These are phyloP conservation scores for Latrodectus elegans DNA, from an alignment of 2,888 invertebrate genomes.

Conservation along the genomic window DNA sequence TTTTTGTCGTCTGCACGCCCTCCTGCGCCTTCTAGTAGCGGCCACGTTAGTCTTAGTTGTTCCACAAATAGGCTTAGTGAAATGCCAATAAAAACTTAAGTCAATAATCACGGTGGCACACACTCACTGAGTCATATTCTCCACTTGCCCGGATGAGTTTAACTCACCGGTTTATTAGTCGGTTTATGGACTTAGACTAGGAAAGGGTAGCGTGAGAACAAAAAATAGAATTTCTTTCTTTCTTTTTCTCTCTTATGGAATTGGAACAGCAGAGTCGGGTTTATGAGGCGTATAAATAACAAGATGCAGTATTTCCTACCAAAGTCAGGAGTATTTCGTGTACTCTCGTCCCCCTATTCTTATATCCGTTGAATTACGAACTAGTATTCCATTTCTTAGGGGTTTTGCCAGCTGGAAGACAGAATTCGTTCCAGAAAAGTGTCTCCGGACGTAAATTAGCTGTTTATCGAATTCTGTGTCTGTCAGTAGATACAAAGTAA, in stretches of 20 bases:
- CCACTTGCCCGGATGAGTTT: conserved; percentile 53
- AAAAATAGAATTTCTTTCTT: conserved; percentile 6
- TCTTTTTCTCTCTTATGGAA: conserved; percentile 10
- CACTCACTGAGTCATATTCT: conserved; percentile 33
- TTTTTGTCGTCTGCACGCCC: not conserved
- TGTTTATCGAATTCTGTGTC: conserved; percentile 33
- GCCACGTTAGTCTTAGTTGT: conserved; percentile 8
- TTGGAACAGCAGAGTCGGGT: conserved; percentile 22
- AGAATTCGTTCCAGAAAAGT: not conserved
- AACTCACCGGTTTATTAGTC: conserved; percentile 52
- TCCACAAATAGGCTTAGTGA: conserved; percentile 54
- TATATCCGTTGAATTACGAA: conserved; percentile 56
- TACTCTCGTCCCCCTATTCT: conserved; percentile 7
- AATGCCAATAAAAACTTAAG: conserved; percentile 61
- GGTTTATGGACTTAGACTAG: conserved; percentile 44
- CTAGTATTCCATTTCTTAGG: conserved; percentile 41
- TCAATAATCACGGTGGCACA: conserved; percentile 52
- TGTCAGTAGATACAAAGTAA: conserved; percentile 9
- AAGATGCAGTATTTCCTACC: conserved; percentile 45
- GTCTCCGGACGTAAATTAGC: conserved; percentile 29
- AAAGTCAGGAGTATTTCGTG: not conserved
- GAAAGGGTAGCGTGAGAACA: not conserved
- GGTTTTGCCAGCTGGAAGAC: conserved; percentile 32
- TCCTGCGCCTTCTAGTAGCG: not conserved
- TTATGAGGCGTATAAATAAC: conserved; percentile 65